Evolutionary conservation across 2,888 invertebrate species (phyloP), one percentile per base, ranked within the genome.

Genomic region (Scelioninae gen. 1): DNA sequence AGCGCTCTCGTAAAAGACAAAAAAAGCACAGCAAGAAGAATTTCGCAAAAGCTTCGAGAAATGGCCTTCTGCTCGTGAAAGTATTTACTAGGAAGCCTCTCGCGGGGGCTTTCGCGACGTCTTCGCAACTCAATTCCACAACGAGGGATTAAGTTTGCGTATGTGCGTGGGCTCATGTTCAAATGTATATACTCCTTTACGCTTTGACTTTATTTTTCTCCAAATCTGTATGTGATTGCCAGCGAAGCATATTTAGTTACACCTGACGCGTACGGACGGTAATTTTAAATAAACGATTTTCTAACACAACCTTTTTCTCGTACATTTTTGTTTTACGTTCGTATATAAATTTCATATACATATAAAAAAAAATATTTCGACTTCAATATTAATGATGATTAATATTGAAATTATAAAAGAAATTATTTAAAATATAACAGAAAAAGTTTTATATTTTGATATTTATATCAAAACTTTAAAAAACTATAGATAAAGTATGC

Each of bases 261-360:
- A 68, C 76, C 23, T 76, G 58, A 76, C 66, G 66, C 60, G 53
- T 51, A 68, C 55, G 40, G 45, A 63, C 45, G 43, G 51, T 60
- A 49, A 68, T 76, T 76, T 76, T 51, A 60, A 66, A 40, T 53
- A 40, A 68, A 68, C 66, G 66, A 76, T 53, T 66, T 60, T 68
- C 66, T 62, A 55, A 51, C 68, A 43, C 60, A 45, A 32, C 47
- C 56, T 58, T 60, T 76, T 13, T 76, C 76, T 66, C 60, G 65
- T 68, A 56, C 49, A 23, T 47, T 45, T 47, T 45, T 9, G 16
- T n/a, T 8, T 16, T 55, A n/a, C 31, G 16, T 5, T 51, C 7
- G 51, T 60, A 63, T 38, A 63, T 45, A 55, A 62, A 45, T 16
- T 47, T 77, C 63, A 69, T 55, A 43, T 38, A 29, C 7, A 29